phyloP scores from a whole-genome alignment of 2,888 invertebrate genomes.

The Cyclophora punctaria region DNA sequence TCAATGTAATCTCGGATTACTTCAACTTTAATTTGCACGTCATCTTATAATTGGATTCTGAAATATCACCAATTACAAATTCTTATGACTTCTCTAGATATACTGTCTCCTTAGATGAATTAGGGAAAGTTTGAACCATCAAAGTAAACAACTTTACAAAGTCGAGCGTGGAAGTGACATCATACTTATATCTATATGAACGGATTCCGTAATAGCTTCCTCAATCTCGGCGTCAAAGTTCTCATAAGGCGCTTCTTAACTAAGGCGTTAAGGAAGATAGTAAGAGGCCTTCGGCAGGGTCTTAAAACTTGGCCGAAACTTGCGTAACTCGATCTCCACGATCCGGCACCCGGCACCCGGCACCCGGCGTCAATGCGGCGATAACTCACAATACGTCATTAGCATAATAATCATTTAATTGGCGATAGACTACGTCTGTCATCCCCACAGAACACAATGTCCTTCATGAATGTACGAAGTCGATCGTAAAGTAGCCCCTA shows the following conservation, averaged over 20 bases:
- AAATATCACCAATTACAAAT: conserved; percentile 17
- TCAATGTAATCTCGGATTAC: conserved; percentile 26
- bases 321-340: conserved; percentile 65
- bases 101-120: conserved; percentile 43
- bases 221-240: conserved; percentile 73
- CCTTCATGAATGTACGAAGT: background rate
- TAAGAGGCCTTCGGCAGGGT: conserved; percentile 67
- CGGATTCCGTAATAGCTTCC: conserved; percentile 72
- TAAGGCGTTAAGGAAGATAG: conserved; percentile 73
- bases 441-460: background rate
- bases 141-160: conserved; percentile 70
- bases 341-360: conserved; percentile 49
- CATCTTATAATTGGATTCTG: conserved; percentile 1
- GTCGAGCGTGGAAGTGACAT: conserved; percentile 71
- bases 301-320: conserved; percentile 70
- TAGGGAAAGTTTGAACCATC: conserved; percentile 60
- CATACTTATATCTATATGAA: conserved; percentile 71
- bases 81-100: conserved; percentile 28
- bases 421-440: conserved; percentile 10
- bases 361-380: conserved; percentile 51
- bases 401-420: conserved; percentile 58
- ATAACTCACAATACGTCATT: conserved; percentile 66
- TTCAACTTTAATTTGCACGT: conserved; percentile 9
- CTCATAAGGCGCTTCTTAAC: conserved; percentile 74
- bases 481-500: conserved; percentile 6